Evolutionary conservation across 2,797 vertebrate species (phyloP).

Genomic region (Paratrypauchen microcephalus): DNA sequence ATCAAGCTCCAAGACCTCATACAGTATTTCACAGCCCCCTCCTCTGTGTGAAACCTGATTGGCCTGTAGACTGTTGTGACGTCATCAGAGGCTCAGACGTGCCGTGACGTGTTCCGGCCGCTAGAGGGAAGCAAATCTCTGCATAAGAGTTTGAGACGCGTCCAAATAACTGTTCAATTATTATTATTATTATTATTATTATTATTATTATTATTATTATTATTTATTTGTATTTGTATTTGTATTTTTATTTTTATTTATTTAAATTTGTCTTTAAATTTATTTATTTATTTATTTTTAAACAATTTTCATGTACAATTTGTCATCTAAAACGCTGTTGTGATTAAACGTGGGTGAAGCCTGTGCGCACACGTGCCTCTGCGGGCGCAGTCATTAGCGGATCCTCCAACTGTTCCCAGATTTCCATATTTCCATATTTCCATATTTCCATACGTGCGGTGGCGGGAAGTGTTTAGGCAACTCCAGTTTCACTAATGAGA

Average conservation of each 20-base stretch:
- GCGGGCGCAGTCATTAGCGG: constrained; percentile 69
- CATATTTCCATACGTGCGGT: constrained; percentile 78
- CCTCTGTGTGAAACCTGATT: no score
- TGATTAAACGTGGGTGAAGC: neutral
- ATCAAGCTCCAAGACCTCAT: no score
- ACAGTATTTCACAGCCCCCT: no score
- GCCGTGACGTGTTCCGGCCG: constrained; percentile 25
- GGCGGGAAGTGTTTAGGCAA: constrained; percentile 81
- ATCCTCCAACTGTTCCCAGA: constrained; percentile 62
- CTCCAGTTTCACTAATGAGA: constrained; percentile 82
- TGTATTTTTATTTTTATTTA: neutral
- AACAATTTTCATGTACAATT: no score
- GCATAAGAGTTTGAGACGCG: constrained; percentile 9
- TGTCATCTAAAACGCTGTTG: neutral
- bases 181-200: neutral
- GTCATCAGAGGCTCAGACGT: no score
- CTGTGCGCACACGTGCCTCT: constrained; percentile 42
- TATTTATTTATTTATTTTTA: neutral
- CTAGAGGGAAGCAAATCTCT: constrained; percentile 68
- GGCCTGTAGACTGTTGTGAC: no score
- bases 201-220: neutral
- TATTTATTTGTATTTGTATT: neutral
- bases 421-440: constrained; percentile 38
- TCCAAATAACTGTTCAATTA: neutral
- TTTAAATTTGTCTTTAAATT: no score